Base-by-base conservation (phyloP, 2,797 vertebrate genomes). In the Chelon labrosus region DNA sequence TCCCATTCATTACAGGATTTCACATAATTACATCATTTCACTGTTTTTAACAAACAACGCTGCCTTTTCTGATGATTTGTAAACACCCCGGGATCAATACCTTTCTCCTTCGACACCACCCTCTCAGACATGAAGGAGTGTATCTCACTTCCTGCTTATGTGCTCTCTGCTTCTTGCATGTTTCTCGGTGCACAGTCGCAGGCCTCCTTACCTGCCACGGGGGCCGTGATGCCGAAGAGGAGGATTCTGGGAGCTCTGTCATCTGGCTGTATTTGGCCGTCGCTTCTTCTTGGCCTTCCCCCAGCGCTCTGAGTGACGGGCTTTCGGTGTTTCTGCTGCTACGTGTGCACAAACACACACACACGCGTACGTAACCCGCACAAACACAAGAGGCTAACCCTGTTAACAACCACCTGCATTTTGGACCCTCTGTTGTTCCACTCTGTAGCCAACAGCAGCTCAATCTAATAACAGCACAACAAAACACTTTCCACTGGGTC, bases 161-260 rank as follows among this genome's bases (percentile, higher is more conserved):
- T 49, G 53, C 44, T 73, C 60, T 70, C 38, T n/a, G 25, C 69
- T 31, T 65, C 31, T 11, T 35, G 44, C 54, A 13, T 39, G 41
- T 67, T 17, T 63, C 13, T 58, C 20, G 1, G 41, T 57, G 42
- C 38, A 20, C 55, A 8, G 19, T 60, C 60, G 16, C 52, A 57
- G 62, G 8, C 6, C 54, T 73, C 62, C 91, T 91, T 91, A 98
- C 97, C 96, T 96, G 92, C 91, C 90, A 89, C 70, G 42, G 47
- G 86, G 83, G 72, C 70, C 46, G 84, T 67, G 84, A 57, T 72
- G 90, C 85, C 51, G 81, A 73, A 60, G 79, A 85, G 47, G 77
- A 77, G 83, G 85, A 91, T 85, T 77, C 76, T 80, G 89, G 91
- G 79, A 77, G 76, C 75, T 91, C 88, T 65, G 83, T 86, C 86